Conservation (phyloP, 2,888 invertebrate genomes). For the Rutpela maculata region DNA sequence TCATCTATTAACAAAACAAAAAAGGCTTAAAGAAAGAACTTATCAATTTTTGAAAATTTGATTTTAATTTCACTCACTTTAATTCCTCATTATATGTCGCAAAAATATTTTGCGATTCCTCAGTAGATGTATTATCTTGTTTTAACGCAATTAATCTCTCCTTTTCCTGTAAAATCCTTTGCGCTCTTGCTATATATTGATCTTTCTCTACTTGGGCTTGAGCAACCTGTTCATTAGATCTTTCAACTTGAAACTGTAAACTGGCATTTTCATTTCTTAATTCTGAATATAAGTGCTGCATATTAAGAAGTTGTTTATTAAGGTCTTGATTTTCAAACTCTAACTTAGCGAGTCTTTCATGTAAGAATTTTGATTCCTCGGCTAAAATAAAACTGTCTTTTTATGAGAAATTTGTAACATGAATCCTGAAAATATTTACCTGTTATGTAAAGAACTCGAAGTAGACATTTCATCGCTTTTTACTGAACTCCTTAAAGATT, state of each 20-base stretch:
- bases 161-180: slow-evolving; percentile 85
- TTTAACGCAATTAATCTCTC: slow-evolving; percentile 80
- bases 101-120: slow-evolving; percentile 60
- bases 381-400: slow-evolving; percentile 57
- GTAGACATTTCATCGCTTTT: slow-evolving; percentile 53
- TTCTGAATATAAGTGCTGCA: slow-evolving; percentile 69
- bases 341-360: slow-evolving; percentile 66
- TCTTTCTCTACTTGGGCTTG: slow-evolving; percentile 78
- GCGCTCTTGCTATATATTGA: slow-evolving; percentile 87
- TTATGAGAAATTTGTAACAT: slow-evolving; percentile 22
- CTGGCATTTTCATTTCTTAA: slow-evolving; percentile 68
- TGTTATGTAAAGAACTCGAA: slow-evolving; percentile 58
- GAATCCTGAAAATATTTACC: slow-evolving; percentile 37
- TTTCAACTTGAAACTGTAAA: slow-evolving; percentile 66
- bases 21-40: too few species aligned
- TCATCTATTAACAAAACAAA: too few species aligned
- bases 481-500: slow-evolving; percentile 51
- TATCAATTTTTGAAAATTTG: too few species aligned
- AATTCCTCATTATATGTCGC: slow-evolving; percentile 67
- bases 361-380: slow-evolving; percentile 61
- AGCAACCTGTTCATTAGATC: slow-evolving; percentile 64
- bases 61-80: slow-evolving; percentile 59
- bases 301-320: slow-evolving; percentile 67
- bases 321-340: slow-evolving; percentile 67
- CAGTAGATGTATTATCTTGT: slow-evolving; percentile 55